Evolutionary conservation across 2,797 vertebrate genomes (phyloP), one percentile per base, ranked within the genome.

Genomic region (Oceanodroma leucorhoa): DNA sequence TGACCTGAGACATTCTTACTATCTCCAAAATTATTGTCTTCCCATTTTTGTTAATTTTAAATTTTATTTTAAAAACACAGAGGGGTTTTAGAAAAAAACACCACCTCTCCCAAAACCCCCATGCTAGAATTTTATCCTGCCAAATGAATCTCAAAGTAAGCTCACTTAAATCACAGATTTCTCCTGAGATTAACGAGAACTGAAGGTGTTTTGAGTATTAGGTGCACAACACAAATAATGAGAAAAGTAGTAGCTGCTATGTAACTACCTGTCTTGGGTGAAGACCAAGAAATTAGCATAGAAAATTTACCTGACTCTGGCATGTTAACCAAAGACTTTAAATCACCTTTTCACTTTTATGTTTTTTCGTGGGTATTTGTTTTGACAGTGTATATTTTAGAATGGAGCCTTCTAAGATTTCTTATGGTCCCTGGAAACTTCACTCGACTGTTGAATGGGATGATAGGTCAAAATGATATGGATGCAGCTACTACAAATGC

Each of bases 161-260:
- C n/a, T 87, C 43, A 34, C 46, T 62, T 85, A 83, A 94, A 86
- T 84, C 48, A 66, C 23, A 64, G 9, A 54, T 94, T 85, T 89
- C 51, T 89, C 51, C 48, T 50, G 58, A 88, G 43, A 26, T 79
- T 87, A 57, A 43, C 4, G 18, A 80, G 48, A 91, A 83, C 57
- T 45, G 27, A 93, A 69, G 12, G 2, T 61, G 26, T 92, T 77
- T 87, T 89, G 69, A 70, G 29, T 55, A 75, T 94, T 89, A 87
- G 76, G 61, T 61, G 53, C 30, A 76, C 61, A 57, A 43, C 26
- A 64, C 7, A 20, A 41, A 78, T 71, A 93, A 83, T 67, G 45
- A 80, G 65, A 93, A 78, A 91, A 84, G 29, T 41, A 91, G 45
- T 83, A 90, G 30, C 29, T 94, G 48, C 54, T 77, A n/a, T 60